Evolutionary conservation across 2,113 vertebrate genomes (phyloP), one percentile per base, ranked within the genome.

Genomic region (Falco punctatus): DNA sequence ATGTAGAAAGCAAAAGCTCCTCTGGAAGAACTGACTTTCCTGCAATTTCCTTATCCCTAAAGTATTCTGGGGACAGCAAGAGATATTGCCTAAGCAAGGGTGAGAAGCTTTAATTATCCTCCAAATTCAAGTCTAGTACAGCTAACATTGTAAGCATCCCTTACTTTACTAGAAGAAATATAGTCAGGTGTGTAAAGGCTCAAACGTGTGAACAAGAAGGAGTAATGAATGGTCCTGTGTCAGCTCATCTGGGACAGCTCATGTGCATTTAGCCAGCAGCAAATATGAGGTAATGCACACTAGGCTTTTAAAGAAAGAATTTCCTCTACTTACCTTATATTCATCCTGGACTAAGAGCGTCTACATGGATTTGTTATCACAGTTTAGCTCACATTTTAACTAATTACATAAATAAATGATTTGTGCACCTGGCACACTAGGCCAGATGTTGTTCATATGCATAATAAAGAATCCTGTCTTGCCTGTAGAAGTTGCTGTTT

Each of bases 331-430:
- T 88, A 71, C 64, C 59, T 51, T 84, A 62, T 67, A 96, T 66
- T 88, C 71, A 94, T 65, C 71, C 64, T 80, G 35, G 84, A 84
- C 81, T 81, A 81, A 80, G n/a, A 62, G 12, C 14, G 48, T 74
- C 86, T 92, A 69, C 55, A 52, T 75, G 86, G 91, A 96, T 96
- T 96, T 96, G 83, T 91, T 95, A 96, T 87, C 91, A 64, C 52
- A 75, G 69, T 81, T 96, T 95, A 89, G 81, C 32, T 91, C 84
- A 87, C 4, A 0, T 94, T 96, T 96, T 94, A 79, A 78, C 65
- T 96, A 92, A 96, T 92, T 96, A 72, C 95, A 96, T 94, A 94
- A 96, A 96, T 94, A 96, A 96, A 95, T 94, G 23, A 96, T 92
- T 95, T 92, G 93, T 85, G 89, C 89, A 96, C 77, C 95, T 96